Evolutionary conservation across 2,113 vertebrate genomes (phyloP).

Genomic region (Pseudolaguvia tuberculata): DNA sequence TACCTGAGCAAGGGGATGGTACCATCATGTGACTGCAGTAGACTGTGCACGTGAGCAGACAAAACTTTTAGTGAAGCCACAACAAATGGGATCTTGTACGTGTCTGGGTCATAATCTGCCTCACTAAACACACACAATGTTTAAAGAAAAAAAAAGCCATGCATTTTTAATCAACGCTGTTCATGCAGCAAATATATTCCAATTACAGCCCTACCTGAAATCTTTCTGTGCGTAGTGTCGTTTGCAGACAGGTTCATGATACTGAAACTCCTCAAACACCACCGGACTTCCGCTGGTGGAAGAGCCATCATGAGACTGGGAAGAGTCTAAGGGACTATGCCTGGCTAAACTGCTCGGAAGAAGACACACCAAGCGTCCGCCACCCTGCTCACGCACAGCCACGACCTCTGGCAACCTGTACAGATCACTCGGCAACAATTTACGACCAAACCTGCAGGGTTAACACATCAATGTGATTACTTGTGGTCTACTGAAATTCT

Average conservation of each 20-base stretch:
- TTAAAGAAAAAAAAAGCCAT: not conserved
- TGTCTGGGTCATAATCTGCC: conserved; percentile 92
- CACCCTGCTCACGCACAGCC: conserved; percentile 84
- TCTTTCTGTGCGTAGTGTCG: conserved; percentile 78
- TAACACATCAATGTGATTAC: no score
- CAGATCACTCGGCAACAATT: conserved; percentile 80
- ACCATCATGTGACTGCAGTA: conserved; percentile 91
- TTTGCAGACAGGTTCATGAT: conserved; percentile 90
- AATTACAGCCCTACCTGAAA: conserved; percentile 76
- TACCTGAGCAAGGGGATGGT: conserved; percentile 92
- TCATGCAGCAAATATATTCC: not conserved
- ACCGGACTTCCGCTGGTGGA: conserved; percentile 87
- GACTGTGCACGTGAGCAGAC: conserved; percentile 86
- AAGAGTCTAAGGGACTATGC: conserved; percentile 88
- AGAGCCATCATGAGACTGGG: conserved; percentile 84
- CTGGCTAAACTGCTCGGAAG: conserved; percentile 82
- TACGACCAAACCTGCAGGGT: conserved; percentile 78
- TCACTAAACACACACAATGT: conserved; percentile 67
- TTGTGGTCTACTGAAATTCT: no score
- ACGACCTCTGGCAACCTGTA: conserved; percentile 84
- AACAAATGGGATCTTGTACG: conserved; percentile 88
- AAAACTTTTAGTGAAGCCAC: conserved; percentile 84
- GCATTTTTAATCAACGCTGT: not conserved
- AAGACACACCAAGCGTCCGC: conserved; percentile 83
- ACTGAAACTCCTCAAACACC: conserved; percentile 93